Conservation (phyloP, 2,797 vertebrate species). For the Ambastaia sidthimunki region DNA sequence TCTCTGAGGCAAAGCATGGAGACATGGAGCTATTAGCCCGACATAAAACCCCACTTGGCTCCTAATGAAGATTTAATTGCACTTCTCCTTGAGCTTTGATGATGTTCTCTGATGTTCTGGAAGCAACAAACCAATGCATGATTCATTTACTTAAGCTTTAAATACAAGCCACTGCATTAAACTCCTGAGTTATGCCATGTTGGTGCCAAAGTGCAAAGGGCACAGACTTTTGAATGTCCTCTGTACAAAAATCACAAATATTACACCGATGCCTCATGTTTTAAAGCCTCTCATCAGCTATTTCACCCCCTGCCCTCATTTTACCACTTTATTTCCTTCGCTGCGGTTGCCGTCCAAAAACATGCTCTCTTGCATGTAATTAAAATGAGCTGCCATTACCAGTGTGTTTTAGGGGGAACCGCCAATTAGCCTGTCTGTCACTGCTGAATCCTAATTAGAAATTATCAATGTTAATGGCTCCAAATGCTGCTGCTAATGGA, state of each 20-base stretch:
- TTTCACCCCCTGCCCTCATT: constrained; percentile 1
- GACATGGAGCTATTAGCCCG: constrained; percentile 10
- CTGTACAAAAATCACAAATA: constrained; percentile 17
- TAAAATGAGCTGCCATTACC: constrained; percentile 58
- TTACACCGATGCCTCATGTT: background rate
- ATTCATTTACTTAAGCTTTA: constrained; percentile 17
- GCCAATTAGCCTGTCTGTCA: constrained; percentile 65
- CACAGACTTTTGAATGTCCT: background rate
- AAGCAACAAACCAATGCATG: constrained; percentile 10
- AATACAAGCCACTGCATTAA: constrained; percentile 15
- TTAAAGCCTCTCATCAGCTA: constrained; percentile 15
- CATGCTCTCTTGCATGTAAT: constrained; percentile 56
- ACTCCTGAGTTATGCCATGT: background rate
- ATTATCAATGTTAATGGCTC: constrained; percentile 64
- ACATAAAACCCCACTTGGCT: constrained; percentile 31
- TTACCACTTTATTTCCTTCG: constrained; percentile 35
- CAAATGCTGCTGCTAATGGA: constrained; percentile 65
- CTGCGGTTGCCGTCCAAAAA: constrained; percentile 40
- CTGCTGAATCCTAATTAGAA: constrained; percentile 67
- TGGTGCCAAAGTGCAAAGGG: background rate
- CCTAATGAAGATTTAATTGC: constrained; percentile 26
- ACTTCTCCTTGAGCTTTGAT: constrained; percentile 30
- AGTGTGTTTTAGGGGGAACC: constrained; percentile 60
- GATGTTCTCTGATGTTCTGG: constrained; percentile 6
- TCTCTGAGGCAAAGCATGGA: constrained; percentile 24